phyloP scores from a whole-genome alignment of 2,113 vertebrate species.

The Odocoileus virginianus region DNA sequence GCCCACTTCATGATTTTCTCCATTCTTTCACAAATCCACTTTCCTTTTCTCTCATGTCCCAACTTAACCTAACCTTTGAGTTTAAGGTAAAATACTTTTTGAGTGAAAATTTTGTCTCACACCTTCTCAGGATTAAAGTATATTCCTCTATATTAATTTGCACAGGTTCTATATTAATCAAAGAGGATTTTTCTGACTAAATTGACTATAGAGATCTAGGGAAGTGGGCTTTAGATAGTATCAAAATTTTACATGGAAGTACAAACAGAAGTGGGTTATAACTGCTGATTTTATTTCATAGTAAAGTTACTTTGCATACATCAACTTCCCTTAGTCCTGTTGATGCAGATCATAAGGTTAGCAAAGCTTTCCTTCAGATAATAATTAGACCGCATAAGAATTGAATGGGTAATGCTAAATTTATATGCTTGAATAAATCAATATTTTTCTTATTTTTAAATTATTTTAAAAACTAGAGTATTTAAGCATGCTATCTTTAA shows the following conservation, averaged over 20 bases:
- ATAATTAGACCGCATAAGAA: background rate
- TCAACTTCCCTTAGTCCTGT: background rate
- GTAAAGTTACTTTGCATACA: background rate
- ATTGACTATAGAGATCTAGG: background rate
- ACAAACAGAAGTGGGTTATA: background rate
- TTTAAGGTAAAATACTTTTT: background rate
- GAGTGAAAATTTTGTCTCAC: background rate
- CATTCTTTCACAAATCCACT: background rate
- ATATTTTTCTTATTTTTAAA: background rate
- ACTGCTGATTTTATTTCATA: background rate
- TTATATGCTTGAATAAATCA: background rate
- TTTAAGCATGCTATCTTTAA: background rate
- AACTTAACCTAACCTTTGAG: background rate
- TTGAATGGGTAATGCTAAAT: background rate
- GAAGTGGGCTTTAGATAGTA: background rate
- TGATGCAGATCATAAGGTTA: background rate
- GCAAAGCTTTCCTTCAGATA: background rate
- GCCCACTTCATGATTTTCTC: background rate
- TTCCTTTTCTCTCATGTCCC: background rate
- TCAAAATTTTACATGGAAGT: background rate
- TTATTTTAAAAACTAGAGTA: background rate
- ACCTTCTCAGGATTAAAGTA: background rate
- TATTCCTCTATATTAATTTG: background rate
- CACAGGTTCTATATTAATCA: background rate
- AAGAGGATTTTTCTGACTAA: background rate